Evolutionary conservation across 2,888 invertebrate genomes (phyloP).

Genomic region (Sericinus montela): DNA sequence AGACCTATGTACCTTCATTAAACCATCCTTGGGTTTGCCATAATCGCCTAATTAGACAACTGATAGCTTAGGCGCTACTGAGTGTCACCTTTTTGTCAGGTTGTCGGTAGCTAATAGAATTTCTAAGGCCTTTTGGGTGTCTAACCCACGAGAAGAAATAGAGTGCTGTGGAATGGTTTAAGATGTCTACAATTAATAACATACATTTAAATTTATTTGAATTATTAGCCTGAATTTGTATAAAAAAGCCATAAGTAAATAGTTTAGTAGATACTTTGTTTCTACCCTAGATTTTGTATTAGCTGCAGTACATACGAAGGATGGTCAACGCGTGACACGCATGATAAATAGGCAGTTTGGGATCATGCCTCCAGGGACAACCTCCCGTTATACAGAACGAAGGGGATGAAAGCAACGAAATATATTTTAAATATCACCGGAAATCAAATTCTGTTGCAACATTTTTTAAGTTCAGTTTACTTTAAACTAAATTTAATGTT

Average conservation of each 20-base stretch:
- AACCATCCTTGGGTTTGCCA: too few relatives aligned
- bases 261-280: constrained; percentile 29
- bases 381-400: constrained; percentile 54
- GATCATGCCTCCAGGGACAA: constrained; percentile 72
- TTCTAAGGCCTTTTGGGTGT: too few relatives aligned
- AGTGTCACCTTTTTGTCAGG: too few relatives aligned
- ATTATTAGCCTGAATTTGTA: too few relatives aligned
- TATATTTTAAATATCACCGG: constrained; percentile 24
- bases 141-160: too few relatives aligned
- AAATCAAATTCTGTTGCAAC: constrained; percentile 35
- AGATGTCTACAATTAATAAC: too few relatives aligned
- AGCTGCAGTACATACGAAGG: constrained; percentile 64
- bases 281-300: constrained; percentile 41
- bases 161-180: too few relatives aligned
- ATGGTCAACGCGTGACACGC: constrained; percentile 77
- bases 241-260: constrained; percentile 30
- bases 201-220: constrained; percentile 24
- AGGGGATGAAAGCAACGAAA: constrained; percentile 51
- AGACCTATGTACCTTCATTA: too few relatives aligned
- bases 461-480: constrained; percentile 32
- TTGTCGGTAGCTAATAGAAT: too few relatives aligned
- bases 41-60: too few relatives aligned
- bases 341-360: constrained; percentile 74
- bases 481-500: constrained; percentile 27
- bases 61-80: too few relatives aligned